phyloP scores from a whole-genome alignment of 2,113 vertebrate genomes.

The Urocolius indicus region DNA sequence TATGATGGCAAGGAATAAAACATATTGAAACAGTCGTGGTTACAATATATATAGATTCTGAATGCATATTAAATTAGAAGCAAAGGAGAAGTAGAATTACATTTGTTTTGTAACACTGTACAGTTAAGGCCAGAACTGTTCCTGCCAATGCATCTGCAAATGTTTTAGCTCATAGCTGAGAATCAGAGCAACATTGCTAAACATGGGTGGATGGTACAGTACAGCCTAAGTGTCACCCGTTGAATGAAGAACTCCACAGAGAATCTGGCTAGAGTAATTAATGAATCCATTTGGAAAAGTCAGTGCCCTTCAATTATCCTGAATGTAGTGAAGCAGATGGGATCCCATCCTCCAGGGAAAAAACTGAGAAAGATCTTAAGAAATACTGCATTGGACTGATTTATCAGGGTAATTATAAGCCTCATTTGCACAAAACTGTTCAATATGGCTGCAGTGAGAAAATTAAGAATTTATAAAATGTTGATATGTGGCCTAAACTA shows the following conservation, averaged over 20 bases:
- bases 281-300: slow-evolving; percentile 84
- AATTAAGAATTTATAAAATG: slow-evolving; percentile 75
- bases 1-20: slow-evolving; percentile 40
- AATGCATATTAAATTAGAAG: slow-evolving; percentile 60
- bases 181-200: slow-evolving; percentile 9
- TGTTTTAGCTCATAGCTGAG: slow-evolving; percentile 40
- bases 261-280: slow-evolving; percentile 75
- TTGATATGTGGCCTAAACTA: slow-evolving; percentile 63
- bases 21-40: slow-evolving; percentile 13
- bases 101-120: slow-evolving; percentile 50
- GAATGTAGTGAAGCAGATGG: slow-evolving; percentile 80
- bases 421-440: slow-evolving; percentile 71
- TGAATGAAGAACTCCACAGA: slow-evolving; percentile 68
- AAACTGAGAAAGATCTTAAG: slow-evolving; percentile 76
- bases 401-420: slow-evolving; percentile 80
- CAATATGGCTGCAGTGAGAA: slow-evolving; percentile 63
- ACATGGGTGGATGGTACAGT: slow-evolving; percentile 46
- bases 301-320: slow-evolving; percentile 80
- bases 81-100: slow-evolving; percentile 47
- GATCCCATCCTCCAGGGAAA: slow-evolving; percentile 74
- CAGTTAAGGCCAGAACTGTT: slow-evolving; percentile 21
- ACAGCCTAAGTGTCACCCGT: slow-evolving; percentile 60
- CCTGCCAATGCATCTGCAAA: slow-evolving; percentile 57
- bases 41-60: slow-evolving; percentile 56
- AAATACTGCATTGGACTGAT: slow-evolving; percentile 74